Conservation (phyloP, 2,888 invertebrate species). For the Fragum whitleyi region DNA sequence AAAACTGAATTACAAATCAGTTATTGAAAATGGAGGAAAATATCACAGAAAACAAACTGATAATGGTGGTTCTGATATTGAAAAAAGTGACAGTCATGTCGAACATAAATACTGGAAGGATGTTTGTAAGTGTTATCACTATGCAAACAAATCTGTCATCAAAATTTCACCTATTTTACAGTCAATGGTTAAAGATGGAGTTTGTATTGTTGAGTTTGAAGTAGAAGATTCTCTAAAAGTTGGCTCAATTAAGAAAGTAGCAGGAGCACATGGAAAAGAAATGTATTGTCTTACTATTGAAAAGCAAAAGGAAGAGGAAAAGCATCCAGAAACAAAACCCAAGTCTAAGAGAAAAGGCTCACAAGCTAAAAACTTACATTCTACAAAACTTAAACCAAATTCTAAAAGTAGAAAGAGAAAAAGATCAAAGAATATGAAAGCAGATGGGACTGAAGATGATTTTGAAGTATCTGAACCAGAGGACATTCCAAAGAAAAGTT, state of each 20-base stretch:
- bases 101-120: slow-evolving; percentile 1
- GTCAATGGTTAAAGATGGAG: slow-evolving; percentile 2
- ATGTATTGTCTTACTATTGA: slow-evolving; percentile 17
- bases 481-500: too few relatives aligned
- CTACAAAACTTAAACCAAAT: background rate
- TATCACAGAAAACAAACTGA: too few relatives aligned
- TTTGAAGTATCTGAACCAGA: too few relatives aligned
- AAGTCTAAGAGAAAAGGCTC: background rate
- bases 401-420: background rate
- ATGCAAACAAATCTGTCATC: slow-evolving; percentile 23
- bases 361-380: background rate
- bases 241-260: background rate
- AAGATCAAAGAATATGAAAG: background rate
- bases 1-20: background rate
- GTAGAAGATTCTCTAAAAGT: slow-evolving; percentile 22
- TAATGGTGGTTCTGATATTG: too few relatives aligned
- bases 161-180: slow-evolving; percentile 20
- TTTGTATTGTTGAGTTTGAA: slow-evolving; percentile 21
- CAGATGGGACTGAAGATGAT: too few relatives aligned
- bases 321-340: background rate
- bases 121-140: slow-evolving; percentile 22
- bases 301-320: background rate
- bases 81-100: background rate
- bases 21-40: background rate
- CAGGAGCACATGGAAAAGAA: background rate